Base-by-base conservation (phyloP, 2,113 vertebrate genomes). In the Vidua chalybeata region DNA sequence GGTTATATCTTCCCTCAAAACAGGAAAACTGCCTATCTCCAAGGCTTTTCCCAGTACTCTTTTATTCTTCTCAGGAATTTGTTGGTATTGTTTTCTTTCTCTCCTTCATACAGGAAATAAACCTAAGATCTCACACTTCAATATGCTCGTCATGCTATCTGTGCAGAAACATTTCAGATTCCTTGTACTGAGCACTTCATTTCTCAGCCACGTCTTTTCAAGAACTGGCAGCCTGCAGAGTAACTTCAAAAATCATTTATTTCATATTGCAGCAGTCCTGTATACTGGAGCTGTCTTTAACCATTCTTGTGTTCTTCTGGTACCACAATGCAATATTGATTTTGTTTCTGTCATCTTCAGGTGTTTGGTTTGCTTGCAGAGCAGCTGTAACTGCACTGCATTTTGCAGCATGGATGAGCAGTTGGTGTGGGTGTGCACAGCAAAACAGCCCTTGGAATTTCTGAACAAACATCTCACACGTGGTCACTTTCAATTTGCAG, bases 401-500 rank as follows among this genome's bases (percentile, higher is more conserved):
- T 62, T 59, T 77, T 90, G 26, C 48, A 74, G 59, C 0, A 0
- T 9, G n/a, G 54, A 15, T 43, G 45, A 92, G 19, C 39, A n/a
- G 43, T n/a, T 26, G 12, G 20, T 30, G 33, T 55, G 26, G 5
- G 10, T 43, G 14, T 6, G 5, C 13, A 6, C 37, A 71, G 51
- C 8, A 15, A 20, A 90, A n/a, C 11, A 45, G 10, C 31, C 14
- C 1, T 4, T 55, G 83, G 39, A 56, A 52, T 71, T 95, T 52
- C 64, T 73, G 43, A 67, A 55, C 15, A 63, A 63, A 31, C 6
- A 23, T 31, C 14, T 59, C 9, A 2, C 35, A 81, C 0, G 0
- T 7, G n/a, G 30, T 74, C 68, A 45, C 30, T 67, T 90, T 18
- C 1, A 1, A 8, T 81, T 90, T 74, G 48, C 52, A 45, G 39